Conservation (phyloP, 2,888 invertebrate genomes). For the Strigamia crassipes region DNA sequence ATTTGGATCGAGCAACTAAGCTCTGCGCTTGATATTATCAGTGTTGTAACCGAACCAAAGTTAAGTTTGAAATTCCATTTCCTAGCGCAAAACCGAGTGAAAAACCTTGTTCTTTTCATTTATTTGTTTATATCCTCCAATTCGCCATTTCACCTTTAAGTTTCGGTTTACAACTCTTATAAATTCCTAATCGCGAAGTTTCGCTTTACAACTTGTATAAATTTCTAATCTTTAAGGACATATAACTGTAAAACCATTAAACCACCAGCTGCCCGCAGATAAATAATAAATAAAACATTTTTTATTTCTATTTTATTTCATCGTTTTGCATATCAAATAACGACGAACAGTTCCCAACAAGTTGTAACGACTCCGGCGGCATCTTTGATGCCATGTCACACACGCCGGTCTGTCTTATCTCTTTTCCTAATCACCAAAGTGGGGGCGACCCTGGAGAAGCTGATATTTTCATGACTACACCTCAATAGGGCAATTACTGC, state of each 20-base stretch:
- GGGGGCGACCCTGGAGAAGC: slow-evolving; percentile 7
- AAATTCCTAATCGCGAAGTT: not conserved
- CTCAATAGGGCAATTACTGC: slow-evolving; percentile 15
- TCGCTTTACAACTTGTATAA: not conserved
- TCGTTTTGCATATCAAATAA: not conserved
- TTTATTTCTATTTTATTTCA: not conserved
- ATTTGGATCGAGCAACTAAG: not conserved
- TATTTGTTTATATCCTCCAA: not conserved
- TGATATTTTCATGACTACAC: slow-evolving; percentile 16
- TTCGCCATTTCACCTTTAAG: not conserved
- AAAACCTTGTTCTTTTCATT: not conserved
- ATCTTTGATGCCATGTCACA: not conserved
- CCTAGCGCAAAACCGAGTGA: not conserved
- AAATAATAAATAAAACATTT: not conserved
- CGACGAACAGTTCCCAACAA: not conserved
- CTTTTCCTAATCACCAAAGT: not conserved
- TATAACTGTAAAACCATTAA: not conserved
- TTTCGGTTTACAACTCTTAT: not conserved
- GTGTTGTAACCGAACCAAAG: not conserved
- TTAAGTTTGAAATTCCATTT: not conserved
- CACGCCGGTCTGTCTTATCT: not conserved
- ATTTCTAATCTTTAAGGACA: not conserved
- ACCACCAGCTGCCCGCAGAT: not conserved
- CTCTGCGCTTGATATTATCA: not conserved
- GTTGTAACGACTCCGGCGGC: not conserved